Evolutionary conservation across 2,113 vertebrate genomes (phyloP).

Genomic region (Xenotilapia longispinis): DNA sequence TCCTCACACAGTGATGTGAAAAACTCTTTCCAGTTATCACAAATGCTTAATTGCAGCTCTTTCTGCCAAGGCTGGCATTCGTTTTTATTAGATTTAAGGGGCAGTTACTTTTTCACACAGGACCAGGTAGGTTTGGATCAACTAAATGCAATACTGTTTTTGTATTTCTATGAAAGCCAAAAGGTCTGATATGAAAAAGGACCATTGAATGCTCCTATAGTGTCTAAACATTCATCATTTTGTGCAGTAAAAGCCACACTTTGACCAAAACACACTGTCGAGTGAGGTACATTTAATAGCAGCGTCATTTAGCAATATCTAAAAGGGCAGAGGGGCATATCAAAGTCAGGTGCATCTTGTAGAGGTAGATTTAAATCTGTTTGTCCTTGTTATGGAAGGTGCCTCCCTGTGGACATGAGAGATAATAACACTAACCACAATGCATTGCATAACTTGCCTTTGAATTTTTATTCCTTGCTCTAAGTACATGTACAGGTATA

Average conservation of each 20-base stretch:
- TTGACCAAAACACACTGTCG: not conserved
- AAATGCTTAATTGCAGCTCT: not conserved
- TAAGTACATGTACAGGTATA: not conserved
- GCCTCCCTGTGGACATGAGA: conserved; percentile 11
- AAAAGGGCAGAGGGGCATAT: not conserved
- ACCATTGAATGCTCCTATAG: not conserved
- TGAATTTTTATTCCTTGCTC: not conserved
- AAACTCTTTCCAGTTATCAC: not conserved
- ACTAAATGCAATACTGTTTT: not conserved
- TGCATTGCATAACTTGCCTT: not conserved
- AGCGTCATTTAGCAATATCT: not conserved
- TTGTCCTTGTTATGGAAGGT: not conserved
- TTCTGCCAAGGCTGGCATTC: not conserved
- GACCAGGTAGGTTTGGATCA: not conserved
- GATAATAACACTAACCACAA: not conserved
- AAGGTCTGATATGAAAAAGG: not conserved
- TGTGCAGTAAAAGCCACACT: not conserved
- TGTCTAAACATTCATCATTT: not conserved
- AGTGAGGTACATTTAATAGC: not conserved
- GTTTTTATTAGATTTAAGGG: not conserved
- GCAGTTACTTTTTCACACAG: not conserved
- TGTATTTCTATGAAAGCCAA: not conserved
- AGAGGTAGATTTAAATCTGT: not conserved
- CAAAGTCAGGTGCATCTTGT: not conserved
- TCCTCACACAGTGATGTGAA: not conserved